Base-by-base conservation (phyloP, 2,888 invertebrate genomes). In the Orthosia gothica region DNA sequence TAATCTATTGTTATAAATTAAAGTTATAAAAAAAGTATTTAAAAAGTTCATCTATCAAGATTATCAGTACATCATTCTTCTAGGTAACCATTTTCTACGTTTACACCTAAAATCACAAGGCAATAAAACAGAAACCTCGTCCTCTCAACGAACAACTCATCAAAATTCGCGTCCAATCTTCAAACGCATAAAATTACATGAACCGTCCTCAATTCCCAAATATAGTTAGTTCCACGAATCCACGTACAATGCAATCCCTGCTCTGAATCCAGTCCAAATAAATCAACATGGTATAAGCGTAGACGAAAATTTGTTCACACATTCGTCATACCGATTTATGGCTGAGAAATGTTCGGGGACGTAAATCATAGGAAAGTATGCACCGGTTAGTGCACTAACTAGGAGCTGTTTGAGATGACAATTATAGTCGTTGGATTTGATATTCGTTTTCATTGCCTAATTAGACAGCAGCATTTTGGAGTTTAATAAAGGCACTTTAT, bases 311-410 rank as follows among this genome's bases (percentile, higher is more conserved):
- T 81, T 79, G 79, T 84, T 85, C 76, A 83, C 81, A 78, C 86
- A 83, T 87, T 86, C 81, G 82, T 88, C 86, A 85, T 79, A 70
- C 69, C 81, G 76, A 87, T 83, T 86, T 86, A 87, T 88, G 61
- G 58, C 32, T 63, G 70, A 76, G 78, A 74, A 74, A 69, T 64
- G 49, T 71, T 75, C 11, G 59, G 45, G 54, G 32, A 23, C 68
- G 68, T 87, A 76, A 81, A 87, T 87, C 82, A 82, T 49, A 72
- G 26, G 58, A 64, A 79, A 82, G 59, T 79, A 76, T 76, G 58
- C 62, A 50, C 23, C 23, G 32, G 49, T 76, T 78, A 75, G 58
- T 66, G 52, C 32, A 63, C 57, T 76, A 72, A 78, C 57, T 54
- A 32, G 49, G 52, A 54, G 32, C 32, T 47, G 47, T 69, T 15